Evolutionary conservation across 2,888 invertebrate species (phyloP), one percentile per base, ranked within the genome.

Genomic region (Teleiodes luculella): DNA sequence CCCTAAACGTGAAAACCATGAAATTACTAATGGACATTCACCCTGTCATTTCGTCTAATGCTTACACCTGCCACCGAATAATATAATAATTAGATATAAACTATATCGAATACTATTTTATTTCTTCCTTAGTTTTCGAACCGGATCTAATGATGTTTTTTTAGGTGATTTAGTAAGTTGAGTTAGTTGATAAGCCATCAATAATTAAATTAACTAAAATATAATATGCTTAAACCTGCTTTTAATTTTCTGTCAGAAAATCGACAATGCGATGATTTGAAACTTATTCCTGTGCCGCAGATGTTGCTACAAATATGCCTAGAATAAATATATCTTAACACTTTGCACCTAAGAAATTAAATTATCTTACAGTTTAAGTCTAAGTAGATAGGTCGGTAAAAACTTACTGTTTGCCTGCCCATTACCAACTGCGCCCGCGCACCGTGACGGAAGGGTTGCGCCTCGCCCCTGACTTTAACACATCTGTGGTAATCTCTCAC

Each of bases 371-470:
- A 64, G 58, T 63, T 56, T 49, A 56, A 57, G 50, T 57, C 52
- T 41, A 57, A 56, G 57, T 46, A 53, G 54, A 59, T 56, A 54
- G 52, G 31, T 47, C 52, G 50, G 60, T 64, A 62, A 72, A 67
- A 72, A 74, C 60, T 62, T 57, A 72, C 67, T 80, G 75, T 81
- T 82, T 84, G 79, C 66, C 70, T 78, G 76, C 72, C 78, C 80
- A 84, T 85, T 85, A 83, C 73, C 70, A 68, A 58, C 55, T 71
- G 80, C 76, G 78, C 47, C 60, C 70, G 80, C 69, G 69, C 77
- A 76, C 76, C 86, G 81, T 78, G 72, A 86, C 86, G 75, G 78
- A 77, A 80, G 83, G 86, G 84, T 80, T 83, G 78, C 65, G 68
- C 68, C 70, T 74, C 48, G 68, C 74, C 77, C 78, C 74, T 70